These are phyloP conservation scores for Gallinago solitaria DNA, from an alignment of 2,797 vertebrate species.

Conservation along the genomic window DNA sequence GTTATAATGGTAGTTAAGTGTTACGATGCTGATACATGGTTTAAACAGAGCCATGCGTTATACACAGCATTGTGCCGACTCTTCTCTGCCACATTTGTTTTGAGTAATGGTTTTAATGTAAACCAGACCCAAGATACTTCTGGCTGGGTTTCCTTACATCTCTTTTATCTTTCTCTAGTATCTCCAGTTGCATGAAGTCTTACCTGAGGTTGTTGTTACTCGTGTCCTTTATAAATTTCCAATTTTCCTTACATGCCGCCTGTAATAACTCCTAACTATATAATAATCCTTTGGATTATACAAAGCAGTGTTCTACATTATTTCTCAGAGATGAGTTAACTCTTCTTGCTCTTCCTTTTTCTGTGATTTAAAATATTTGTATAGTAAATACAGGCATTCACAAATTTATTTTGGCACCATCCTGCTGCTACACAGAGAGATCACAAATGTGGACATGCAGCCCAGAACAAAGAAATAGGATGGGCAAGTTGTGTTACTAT, in stretches of 20 bases:
- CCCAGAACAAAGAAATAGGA: background rate
- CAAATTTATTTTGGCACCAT: background rate
- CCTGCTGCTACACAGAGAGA: background rate
- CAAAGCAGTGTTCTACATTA: background rate
- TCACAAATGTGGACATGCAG: background rate
- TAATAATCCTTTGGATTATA: background rate
- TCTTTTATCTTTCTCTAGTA: background rate
- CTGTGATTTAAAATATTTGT: background rate
- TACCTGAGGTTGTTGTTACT: background rate
- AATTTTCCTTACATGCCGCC: background rate
- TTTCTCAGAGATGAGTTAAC: background rate
- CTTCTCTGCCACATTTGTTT: background rate
- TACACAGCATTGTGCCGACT: background rate
- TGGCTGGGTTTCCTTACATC: background rate
- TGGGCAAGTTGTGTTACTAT: background rate
- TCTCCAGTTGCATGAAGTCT: background rate
- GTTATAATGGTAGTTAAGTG: background rate
- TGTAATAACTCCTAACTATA: background rate
- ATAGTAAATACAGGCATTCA: background rate
- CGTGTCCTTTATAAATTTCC: background rate
- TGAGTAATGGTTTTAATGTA: background rate
- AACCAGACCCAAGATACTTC: background rate
- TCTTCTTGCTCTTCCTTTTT: background rate
- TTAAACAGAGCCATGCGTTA: background rate
- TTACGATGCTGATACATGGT: fast-evolving